A percentile compares a stretch with the other conserved stretches of the same genome.
These are phyloP conservation scores for Atrina japonica DNA, from an alignment of 2,888 invertebrate genomes.

Conservation along the genomic window DNA sequence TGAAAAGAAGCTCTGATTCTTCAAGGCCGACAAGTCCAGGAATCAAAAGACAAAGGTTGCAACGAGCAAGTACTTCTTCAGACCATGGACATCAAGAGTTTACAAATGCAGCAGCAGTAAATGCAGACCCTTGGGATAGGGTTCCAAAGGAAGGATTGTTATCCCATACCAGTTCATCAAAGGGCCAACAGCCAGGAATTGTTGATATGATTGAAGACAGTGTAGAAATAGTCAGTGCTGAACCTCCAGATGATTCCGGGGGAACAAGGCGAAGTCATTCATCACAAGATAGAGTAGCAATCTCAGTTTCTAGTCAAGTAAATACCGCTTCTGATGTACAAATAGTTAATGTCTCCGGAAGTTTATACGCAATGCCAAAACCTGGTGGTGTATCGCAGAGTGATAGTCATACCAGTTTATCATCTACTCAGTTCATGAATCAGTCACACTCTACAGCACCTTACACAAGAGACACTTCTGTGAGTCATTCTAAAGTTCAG, in stretches of 20 bases:
- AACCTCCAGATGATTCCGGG: constrained; percentile 30
- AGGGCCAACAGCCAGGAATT: constrained; percentile 24
- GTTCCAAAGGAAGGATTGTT: constrained; percentile 19
- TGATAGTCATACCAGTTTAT: no score
- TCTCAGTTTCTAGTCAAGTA: constrained; percentile 34
- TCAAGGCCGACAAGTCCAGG: constrained; percentile 26
- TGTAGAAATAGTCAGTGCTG: constrained; percentile 31
- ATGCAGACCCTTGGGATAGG: constrained; percentile 34
- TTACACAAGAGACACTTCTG: no score
- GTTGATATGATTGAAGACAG: constrained; percentile 36
- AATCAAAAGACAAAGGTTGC: constrained; percentile 21
- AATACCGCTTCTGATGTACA: constrained; percentile 26
- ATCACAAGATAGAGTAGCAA: constrained; percentile 23
- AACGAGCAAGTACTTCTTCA: constrained; percentile 16
- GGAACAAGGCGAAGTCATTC: constrained; percentile 8
- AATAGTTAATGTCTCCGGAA: constrained; percentile 24
- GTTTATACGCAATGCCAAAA: no score
- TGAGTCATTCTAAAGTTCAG: no score
- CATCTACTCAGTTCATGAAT: no score
- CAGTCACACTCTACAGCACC: no score
- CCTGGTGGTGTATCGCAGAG: no score
- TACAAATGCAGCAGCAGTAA: constrained; percentile 2
- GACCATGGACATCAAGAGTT: neutral
- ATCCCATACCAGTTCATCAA: neutral
- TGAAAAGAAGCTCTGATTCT: constrained; percentile 24